Evolutionary conservation across 2,797 vertebrate genomes (phyloP), one percentile per base, ranked within the genome.

Genomic region (Oreortyx pictus): DNA sequence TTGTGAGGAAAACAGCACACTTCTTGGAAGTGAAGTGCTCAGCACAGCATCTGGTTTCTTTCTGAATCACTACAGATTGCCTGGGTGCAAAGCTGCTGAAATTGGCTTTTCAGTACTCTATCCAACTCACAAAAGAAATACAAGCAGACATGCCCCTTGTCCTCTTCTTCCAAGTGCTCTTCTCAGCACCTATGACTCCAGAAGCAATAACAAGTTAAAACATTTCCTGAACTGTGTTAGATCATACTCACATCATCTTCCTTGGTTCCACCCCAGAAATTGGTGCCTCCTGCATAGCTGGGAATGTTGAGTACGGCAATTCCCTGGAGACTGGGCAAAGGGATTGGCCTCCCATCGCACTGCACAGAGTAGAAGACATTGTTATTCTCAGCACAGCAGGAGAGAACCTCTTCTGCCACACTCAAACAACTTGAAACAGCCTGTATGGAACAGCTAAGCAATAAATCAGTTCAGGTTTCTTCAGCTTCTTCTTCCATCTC

Each of bases 181-280:
- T 78, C 47, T 41, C 61, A 79, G 39, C 14, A 31, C 15, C 16
- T 81, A 19, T 18, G 33, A 39, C 27, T 71, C 66, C 61, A 92
- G 76, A 90, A 72, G 54, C 16, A 88, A 76, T 7, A 87, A 4
- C 24, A 68, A 82, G 20, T 6, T 64, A 72, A 92, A 81, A 73
- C 3, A 67, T 25, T 41, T 86, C 33, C 24, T 37, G 24, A 22
- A 29, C 6, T 65, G 46, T 33, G 52, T 43, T 47, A 49, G 50
- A 39, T n/a, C 93, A 88, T 87, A 98, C 98, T 94, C 96, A 99
- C 99, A 15, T 99, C 99, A 39, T 99, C 99, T 97, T 99, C 99
- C 93, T 99, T 99, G 92, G 99, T 99, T 66, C 99, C 99, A 0
- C 99, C 99, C 99, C 99, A 99, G 97, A 99, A 99, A 97, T 99